Percentiles rank a stretch among this genome's conserved stretches.
Evolutionary conservation across 2,888 invertebrate species (phyloP).

Genomic region (Gonocerus acuteangulatus): DNA sequence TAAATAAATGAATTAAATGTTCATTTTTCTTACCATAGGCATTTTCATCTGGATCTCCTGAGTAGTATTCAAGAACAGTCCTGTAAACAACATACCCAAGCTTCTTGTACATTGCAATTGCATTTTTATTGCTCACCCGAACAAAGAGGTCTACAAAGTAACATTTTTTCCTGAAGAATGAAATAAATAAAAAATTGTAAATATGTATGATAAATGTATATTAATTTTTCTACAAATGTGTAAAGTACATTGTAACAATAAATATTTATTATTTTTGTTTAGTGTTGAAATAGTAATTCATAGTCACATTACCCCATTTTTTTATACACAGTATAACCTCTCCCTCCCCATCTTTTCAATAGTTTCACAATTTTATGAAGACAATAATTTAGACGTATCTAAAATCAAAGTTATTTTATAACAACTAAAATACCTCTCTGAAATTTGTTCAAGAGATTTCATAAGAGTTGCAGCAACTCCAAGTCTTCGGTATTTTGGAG

Average conservation of each 20-base stretch:
- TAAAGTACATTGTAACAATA: not conserved
- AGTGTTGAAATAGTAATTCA: too few species aligned
- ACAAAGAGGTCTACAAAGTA: slow-evolving; percentile 99
- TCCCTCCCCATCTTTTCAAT: too few species aligned
- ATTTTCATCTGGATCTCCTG: slow-evolving; percentile 96
- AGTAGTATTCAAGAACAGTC: slow-evolving; percentile 95
- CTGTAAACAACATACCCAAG: slow-evolving; percentile 94
- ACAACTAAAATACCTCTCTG: slow-evolving; percentile 78
- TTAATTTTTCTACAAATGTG: too few species aligned
- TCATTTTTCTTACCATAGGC: slow-evolving; percentile 70
- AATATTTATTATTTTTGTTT: not conserved
- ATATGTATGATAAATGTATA: not conserved
- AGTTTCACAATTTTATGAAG: too few species aligned
- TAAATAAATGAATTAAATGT: too few species aligned
- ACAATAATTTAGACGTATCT: too few species aligned
- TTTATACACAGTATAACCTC: too few species aligned
- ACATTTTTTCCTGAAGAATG: slow-evolving; percentile 72
- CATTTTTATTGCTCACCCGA: slow-evolving; percentile 91
- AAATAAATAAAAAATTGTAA: not conserved
- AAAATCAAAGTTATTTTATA: too few species aligned
- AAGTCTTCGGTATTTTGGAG: slow-evolving; percentile 84
- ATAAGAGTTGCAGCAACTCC: slow-evolving; percentile 90
- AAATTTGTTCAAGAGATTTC: slow-evolving; percentile 89
- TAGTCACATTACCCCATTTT: too few species aligned
- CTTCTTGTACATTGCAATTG: slow-evolving; percentile 94